A percentile compares a stretch with the other conserved stretches of the same genome.
phyloP scores from a whole-genome alignment of 2,888 invertebrate species.

The Drosophila anceps region DNA sequence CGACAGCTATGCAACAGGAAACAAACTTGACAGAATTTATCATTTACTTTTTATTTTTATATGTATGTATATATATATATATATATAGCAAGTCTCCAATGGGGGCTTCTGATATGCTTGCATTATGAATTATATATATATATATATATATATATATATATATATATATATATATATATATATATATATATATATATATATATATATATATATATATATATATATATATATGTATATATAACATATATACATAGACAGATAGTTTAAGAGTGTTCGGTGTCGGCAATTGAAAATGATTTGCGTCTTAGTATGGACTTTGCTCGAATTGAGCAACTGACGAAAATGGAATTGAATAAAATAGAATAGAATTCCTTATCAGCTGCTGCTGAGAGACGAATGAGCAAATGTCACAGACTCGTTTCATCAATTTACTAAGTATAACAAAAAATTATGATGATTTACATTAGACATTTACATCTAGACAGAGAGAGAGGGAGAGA shows the following conservation, averaged over 20 bases:
- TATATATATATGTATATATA: not conserved
- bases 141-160: not conserved
- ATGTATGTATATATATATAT: no score
- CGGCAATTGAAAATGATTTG: constrained; percentile 43
- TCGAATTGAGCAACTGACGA: constrained; percentile 19
- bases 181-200: not conserved
- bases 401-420: constrained; percentile 22
- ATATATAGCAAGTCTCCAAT: constrained; percentile 12
- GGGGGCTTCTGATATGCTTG: constrained; percentile 26
- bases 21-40: constrained; percentile 39
- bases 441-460: constrained; percentile 38
- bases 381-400: constrained; percentile 20
- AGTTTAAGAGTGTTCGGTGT: constrained; percentile 13
- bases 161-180: no score
- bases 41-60: constrained; percentile 27
- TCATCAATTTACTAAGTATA: constrained; percentile 10
- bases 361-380: constrained; percentile 44
- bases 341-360: constrained; percentile 34
- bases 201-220: not conserved
- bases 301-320: constrained; percentile 42
- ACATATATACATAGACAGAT: constrained; percentile 5
- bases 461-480: constrained; percentile 30
- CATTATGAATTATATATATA: constrained; percentile 20
- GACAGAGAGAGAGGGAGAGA: not conserved
- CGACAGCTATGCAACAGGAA: constrained; percentile 20